These are phyloP conservation scores for Drosophila simulans DNA, from an alignment of 1,140 invertebrate genomes.

Conservation along the genomic window DNA sequence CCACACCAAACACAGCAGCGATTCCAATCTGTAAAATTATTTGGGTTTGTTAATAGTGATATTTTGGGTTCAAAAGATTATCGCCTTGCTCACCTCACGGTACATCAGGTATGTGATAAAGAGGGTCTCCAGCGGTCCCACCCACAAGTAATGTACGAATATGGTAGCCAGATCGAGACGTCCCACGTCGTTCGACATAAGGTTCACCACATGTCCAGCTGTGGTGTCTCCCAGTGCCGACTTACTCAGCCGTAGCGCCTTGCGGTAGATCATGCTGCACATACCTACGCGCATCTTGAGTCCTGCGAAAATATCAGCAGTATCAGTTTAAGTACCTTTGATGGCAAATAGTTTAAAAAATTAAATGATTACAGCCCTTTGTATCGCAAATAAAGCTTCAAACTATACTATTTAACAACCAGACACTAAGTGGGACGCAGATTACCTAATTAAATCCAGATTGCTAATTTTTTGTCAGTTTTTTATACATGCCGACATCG, in stretches of 20 bases:
- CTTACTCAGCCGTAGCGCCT: constrained; percentile 89
- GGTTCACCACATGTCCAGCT: constrained; percentile 95
- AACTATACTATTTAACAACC: neutral
- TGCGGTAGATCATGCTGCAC: constrained; percentile 92
- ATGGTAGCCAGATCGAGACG: constrained; percentile 89
- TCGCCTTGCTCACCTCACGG: constrained; percentile 79
- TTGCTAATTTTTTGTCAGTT: neutral
- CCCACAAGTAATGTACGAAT: constrained; percentile 91
- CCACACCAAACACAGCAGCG: constrained; percentile 91
- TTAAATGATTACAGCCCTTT: no score
- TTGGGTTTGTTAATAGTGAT: neutral
- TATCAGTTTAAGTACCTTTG: neutral
- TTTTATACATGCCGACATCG: neutral
- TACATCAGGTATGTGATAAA: constrained; percentile 92
- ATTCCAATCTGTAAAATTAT: constrained; percentile 86
- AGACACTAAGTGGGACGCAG: neutral
- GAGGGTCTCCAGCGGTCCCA: constrained; percentile 92
- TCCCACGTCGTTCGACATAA: constrained; percentile 95
- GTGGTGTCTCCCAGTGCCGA: constrained; percentile 91
- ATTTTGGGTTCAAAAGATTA: neutral
- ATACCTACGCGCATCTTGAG: constrained; percentile 92
- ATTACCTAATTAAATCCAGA: neutral
- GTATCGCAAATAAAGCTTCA: neutral
- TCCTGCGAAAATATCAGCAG: neutral
- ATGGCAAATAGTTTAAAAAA: neutral